Conservation (phyloP, 1,140 invertebrate species). For the Meteorus sp. region DNA sequence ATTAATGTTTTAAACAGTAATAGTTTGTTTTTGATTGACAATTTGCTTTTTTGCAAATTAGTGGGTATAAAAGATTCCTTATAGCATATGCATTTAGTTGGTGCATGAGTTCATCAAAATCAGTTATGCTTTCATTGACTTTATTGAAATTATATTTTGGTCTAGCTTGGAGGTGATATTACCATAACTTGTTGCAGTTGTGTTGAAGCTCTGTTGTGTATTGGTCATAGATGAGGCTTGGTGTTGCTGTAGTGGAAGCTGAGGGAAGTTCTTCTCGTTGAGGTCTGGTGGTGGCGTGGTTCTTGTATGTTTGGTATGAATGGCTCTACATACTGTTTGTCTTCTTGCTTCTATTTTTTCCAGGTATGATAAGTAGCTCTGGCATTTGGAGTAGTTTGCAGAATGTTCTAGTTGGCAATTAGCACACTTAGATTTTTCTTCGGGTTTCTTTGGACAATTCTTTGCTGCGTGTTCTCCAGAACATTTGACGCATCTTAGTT, state of each 20-base stretch:
- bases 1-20: conserved; percentile 21
- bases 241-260: not conserved
- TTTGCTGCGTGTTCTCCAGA: conserved; percentile 8
- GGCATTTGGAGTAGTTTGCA: conserved; percentile 21
- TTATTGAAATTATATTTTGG: not conserved
- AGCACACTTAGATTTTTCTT: conserved; percentile 15
- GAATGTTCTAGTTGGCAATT: conserved; percentile 29
- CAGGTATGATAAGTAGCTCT: too few relatives aligned
- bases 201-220: too few relatives aligned
- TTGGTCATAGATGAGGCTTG: too few relatives aligned
- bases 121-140: not conserved
- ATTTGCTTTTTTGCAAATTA: conserved; percentile 22
- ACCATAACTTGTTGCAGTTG: too few relatives aligned
- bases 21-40: conserved; percentile 23
- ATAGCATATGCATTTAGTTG: not conserved
- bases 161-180: too few relatives aligned
- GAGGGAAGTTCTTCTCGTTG: too few relatives aligned
- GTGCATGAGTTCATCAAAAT: not conserved
- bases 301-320: too few relatives aligned
- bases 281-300: too few relatives aligned
- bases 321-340: too few relatives aligned
- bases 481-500: conserved; percentile 26
- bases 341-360: too few relatives aligned
- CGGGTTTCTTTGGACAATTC: not conserved
- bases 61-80: conserved; percentile 5